Conservation (phyloP, 2,797 vertebrate species). For the Sebastes umbrosus region DNA sequence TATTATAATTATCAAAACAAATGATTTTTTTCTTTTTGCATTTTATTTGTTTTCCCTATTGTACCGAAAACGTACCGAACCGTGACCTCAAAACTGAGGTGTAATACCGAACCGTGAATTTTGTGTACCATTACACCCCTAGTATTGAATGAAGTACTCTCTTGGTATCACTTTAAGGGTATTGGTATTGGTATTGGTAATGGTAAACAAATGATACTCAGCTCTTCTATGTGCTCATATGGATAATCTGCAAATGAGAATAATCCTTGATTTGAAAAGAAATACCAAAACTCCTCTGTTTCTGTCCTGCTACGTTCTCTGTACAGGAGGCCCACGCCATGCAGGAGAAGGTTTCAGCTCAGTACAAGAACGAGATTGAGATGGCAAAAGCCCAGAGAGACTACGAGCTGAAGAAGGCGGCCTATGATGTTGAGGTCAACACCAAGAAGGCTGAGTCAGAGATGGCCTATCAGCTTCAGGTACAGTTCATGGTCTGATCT, state of each 20-base stretch:
- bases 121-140: no score
- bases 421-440: slow-evolving; percentile 91
- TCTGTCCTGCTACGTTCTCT: background rate
- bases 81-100: no score
- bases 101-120: no score
- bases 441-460: slow-evolving; percentile 93
- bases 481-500: slow-evolving; percentile 46
- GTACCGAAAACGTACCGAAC: no score
- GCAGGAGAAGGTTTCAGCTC: slow-evolving; percentile 92
- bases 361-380: slow-evolving; percentile 93
- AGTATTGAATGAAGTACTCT: no score
- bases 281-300: background rate
- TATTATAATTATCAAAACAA: no score
- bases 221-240: background rate
- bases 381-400: slow-evolving; percentile 95
- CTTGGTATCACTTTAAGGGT: no score
- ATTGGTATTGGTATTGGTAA: no score
- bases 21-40: no score
- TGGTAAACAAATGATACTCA: no score
- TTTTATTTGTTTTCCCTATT: no score
- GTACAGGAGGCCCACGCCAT: slow-evolving; percentile 90
- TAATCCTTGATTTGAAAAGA: background rate
- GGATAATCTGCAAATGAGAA: background rate
- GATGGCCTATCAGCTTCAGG: slow-evolving; percentile 95
- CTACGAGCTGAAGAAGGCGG: slow-evolving; percentile 92